Conservation (phyloP, 2,797 vertebrate genomes). For the Amniataba percoides region DNA sequence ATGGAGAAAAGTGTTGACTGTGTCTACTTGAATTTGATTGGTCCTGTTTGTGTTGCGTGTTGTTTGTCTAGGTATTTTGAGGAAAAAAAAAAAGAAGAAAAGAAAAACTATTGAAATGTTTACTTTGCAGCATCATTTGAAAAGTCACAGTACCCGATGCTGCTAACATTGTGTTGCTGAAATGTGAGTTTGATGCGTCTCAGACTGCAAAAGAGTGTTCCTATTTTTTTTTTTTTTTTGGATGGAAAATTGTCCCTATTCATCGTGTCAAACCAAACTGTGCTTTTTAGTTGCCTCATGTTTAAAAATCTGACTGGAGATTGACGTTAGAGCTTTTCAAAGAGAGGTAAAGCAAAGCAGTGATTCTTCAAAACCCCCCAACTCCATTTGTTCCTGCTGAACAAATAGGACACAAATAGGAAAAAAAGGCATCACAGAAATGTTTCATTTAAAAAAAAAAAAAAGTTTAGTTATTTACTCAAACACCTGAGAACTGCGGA, state of each 20-base stretch:
- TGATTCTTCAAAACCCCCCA: background rate
- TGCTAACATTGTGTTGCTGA: constrained; percentile 25
- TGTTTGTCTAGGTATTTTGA: constrained; percentile 64
- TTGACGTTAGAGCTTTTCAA: background rate
- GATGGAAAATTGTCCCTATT: background rate
- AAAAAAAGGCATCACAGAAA: background rate
- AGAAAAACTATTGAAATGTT: constrained; percentile 17
- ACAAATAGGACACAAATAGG: background rate
- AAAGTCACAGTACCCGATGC: constrained; percentile 18
- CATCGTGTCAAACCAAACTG: constrained; percentile 31
- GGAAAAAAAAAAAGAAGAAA: background rate
- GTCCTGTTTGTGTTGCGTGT: constrained; percentile 73
- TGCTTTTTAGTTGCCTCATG: constrained; percentile 29
- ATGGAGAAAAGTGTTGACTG: constrained; percentile 49
- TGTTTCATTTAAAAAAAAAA: background rate
- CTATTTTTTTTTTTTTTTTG: background rate
- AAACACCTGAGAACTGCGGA: background rate
- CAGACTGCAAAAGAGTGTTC: constrained; percentile 10
- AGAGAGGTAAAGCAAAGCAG: constrained; percentile 17
- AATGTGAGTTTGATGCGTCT: constrained; percentile 15
- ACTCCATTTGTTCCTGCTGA: background rate
- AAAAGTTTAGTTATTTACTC: background rate
- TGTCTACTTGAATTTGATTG: constrained; percentile 67
- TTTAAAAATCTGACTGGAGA: constrained; percentile 13
- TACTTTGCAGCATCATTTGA: constrained; percentile 43